Evolutionary conservation across 37 sponge, comb jelly and placozoan genomes (phyloP), one percentile per base, ranked within the genome.

Genomic region (Spongilla lacustris): DNA sequence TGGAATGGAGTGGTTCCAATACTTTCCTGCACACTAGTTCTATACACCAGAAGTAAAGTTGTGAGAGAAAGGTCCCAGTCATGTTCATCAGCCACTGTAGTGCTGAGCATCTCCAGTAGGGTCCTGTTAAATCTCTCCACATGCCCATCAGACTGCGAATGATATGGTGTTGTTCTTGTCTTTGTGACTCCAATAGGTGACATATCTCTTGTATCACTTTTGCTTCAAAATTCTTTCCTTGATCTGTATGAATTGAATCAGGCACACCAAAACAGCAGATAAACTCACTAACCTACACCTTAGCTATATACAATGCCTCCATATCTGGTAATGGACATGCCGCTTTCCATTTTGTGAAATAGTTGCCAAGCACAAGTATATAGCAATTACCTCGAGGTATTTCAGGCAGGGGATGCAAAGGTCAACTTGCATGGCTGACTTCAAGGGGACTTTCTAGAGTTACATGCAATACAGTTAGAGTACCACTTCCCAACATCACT

Each of bases 291-390:
- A 77, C 50, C 14, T 77, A 37, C 10, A 26, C 21, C 10, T 27
- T 32, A 27, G 79, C 79, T 6, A 86, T 74, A 68, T 79, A 78
- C 4, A n/a, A 27, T 12, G 86, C 86, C 26, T 78, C 79, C 48
- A 46, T 33, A 41, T 78, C 48, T 1, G 37, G 70, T 25, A 78
- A 35, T 2, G 71, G 27, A 41, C 30, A 86, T 1, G 86, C 86
- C 50, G 66, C 86, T 23, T 29, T 69, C 86, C 86, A 86, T 32
- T 68, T 86, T 19, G 86, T 77, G 41, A 86, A 86, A 68, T 86
- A 86, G 31, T 78, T 79, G 27, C 37, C 36, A 10, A 78, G 34
- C 11, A 86, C 86, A 1, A 86, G 38, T 38, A 86, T 78, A 58
- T 86, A 86, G 32, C 71, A 21, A 31, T 69, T 86, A n/a, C 73